Conservation (phyloP, 2,888 invertebrate species). For the Timema cristinae region DNA sequence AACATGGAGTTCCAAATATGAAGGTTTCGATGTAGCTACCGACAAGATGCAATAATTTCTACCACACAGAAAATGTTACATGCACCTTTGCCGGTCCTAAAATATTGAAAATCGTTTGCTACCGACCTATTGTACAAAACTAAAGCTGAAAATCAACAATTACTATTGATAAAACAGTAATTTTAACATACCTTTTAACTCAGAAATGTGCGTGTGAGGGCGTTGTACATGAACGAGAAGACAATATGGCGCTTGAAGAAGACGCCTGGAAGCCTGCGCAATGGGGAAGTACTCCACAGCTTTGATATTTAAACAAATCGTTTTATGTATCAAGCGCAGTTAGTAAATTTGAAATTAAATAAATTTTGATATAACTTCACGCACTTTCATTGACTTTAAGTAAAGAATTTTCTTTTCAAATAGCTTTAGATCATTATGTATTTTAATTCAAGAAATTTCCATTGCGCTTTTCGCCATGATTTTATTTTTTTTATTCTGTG, state of each 20-base stretch:
- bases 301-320: too few species aligned
- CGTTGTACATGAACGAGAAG: slow-evolving; percentile 26
- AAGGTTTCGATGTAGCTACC: not conserved
- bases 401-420: too few species aligned
- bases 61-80: slow-evolving; percentile 32
- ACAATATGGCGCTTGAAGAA: slow-evolving; percentile 28
- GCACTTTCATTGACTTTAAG: too few species aligned
- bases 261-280: slow-evolving; percentile 25
- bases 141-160: slow-evolving; percentile 9
- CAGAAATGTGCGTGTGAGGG: slow-evolving; percentile 30
- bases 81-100: slow-evolving; percentile 5
- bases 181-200: slow-evolving; percentile 29
- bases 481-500: too few species aligned
- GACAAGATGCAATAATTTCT: too few species aligned
- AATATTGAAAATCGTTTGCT: not conserved
- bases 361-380: too few species aligned
- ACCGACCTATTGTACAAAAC: not conserved
- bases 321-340: too few species aligned
- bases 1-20: slow-evolving; percentile 48
- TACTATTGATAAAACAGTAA: slow-evolving; percentile 11
- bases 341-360: too few species aligned
- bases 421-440: too few species aligned
- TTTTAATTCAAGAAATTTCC: too few species aligned
- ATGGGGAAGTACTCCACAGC: not conserved
- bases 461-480: too few species aligned